A percentile compares a stretch with the other conserved stretches of the same genome.
phyloP scores from a whole-genome alignment of 2,113 vertebrate genomes.

The Bubo blakistoni region DNA sequence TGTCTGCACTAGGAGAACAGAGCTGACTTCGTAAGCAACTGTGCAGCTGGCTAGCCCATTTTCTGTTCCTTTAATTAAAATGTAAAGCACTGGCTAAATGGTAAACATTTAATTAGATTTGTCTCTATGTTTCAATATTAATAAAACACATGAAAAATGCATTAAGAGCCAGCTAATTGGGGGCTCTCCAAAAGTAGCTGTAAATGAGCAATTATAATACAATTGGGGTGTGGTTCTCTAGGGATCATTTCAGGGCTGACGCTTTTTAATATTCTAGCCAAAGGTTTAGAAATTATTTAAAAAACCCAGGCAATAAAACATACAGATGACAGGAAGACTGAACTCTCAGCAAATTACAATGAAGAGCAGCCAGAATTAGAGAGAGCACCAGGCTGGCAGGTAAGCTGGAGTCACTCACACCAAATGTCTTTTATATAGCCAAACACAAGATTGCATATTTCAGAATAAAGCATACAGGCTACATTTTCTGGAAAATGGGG shows the following conservation, averaged over 20 bases:
- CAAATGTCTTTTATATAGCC: neutral
- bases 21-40: neutral
- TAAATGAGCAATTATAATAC: neutral
- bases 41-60: neutral
- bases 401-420: neutral
- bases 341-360: neutral
- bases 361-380: neutral
- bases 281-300: neutral
- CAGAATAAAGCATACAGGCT: neutral
- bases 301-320: neutral
- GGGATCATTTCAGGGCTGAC: neutral
- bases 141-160: slow-evolving; percentile 26
- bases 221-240: neutral
- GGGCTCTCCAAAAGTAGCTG: neutral
- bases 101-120: slow-evolving; percentile 53
- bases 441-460: neutral
- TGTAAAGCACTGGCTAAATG: neutral
- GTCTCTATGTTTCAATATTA: slow-evolving; percentile 44
- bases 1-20: neutral
- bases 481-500: neutral
- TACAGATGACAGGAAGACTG: neutral
- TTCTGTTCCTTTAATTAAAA: slow-evolving; percentile 9
- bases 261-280: neutral
- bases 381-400: neutral
- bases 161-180: slow-evolving; percentile 9